Conservation (phyloP, 2,888 invertebrate species). For the Philhelius pedissequus region DNA sequence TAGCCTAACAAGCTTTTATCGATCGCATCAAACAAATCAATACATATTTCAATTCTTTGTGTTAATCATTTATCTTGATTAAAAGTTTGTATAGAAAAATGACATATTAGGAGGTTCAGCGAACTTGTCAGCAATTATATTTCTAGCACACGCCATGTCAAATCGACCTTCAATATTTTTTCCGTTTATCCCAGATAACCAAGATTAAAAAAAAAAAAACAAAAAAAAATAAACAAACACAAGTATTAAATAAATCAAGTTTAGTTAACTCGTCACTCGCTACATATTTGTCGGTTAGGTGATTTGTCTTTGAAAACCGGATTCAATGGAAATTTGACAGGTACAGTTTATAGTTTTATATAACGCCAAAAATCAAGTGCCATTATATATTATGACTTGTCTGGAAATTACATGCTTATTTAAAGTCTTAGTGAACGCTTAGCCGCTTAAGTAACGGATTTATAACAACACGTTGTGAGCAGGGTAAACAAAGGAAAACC, state of each 20-base stretch:
- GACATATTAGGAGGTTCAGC: conserved; percentile 24
- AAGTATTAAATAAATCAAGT: neutral
- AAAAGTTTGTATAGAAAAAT: neutral
- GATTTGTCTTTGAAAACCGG: conserved; percentile 9
- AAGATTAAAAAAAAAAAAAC: neutral
- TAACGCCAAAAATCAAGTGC: neutral
- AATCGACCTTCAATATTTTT: conserved; percentile 24
- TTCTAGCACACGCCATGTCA: conserved; percentile 10
- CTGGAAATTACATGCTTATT: neutral
- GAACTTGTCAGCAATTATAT: conserved; percentile 22
- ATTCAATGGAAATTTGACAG: conserved; percentile 2
- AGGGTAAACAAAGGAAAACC: neutral
- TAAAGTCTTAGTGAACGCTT: neutral
- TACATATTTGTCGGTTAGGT: neutral
- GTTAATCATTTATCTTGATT: neutral
- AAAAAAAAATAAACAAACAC: too few species aligned
- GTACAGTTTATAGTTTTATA: neutral
- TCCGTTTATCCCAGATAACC: neutral
- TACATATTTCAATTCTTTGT: neutral
- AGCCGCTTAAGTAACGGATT: conserved; percentile 4
- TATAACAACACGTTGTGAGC: neutral
- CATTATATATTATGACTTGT: neutral
- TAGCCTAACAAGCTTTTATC: neutral
- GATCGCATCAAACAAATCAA: neutral
- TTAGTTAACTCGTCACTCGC: neutral